phyloP scores from a whole-genome alignment of 1,140 invertebrate genomes.

The Gonatopus flavifemur region DNA sequence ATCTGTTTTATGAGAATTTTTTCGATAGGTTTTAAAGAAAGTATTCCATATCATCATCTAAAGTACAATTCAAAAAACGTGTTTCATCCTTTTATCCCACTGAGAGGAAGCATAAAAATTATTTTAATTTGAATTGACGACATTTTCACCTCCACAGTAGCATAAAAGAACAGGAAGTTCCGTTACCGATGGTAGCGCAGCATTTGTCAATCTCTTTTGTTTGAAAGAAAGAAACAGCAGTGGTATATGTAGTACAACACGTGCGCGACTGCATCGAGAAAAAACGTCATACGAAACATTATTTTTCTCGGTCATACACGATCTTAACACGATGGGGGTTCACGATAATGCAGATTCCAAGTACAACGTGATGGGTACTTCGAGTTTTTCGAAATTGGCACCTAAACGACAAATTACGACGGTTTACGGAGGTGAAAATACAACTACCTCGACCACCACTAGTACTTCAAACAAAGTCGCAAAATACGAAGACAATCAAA shows the following conservation, averaged over 20 bases:
- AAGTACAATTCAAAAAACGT: too few species aligned
- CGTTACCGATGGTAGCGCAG: too few species aligned
- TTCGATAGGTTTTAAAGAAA: too few species aligned
- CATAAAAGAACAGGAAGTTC: too few species aligned
- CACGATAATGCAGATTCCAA: slow-evolving; percentile 49
- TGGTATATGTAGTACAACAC: slow-evolving; percentile 19
- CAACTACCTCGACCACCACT: too few species aligned
- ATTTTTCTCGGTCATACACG: neutral
- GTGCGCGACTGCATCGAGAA: slow-evolving; percentile 4
- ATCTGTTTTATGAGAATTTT: too few species aligned
- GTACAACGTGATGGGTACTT: slow-evolving; percentile 37
- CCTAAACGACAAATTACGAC: slow-evolving; percentile 39
- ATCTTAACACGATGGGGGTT: slow-evolving; percentile 38
- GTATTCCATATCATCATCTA: too few species aligned
- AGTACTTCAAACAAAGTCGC: slow-evolving; percentile 30
- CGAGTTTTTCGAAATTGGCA: slow-evolving; percentile 39
- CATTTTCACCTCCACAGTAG: too few species aligned
- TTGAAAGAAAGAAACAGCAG: slow-evolving; percentile 11
- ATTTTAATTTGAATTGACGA: too few species aligned
- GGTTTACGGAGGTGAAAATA: slow-evolving; percentile 29
- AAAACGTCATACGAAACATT: neutral
- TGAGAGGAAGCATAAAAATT: too few species aligned
- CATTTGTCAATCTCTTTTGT: neutral
- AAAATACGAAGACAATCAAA: slow-evolving; percentile 25
- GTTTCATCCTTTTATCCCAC: too few species aligned